Conservation (phyloP, 1,140 invertebrate species). For the Cryptotermes secundus region DNA sequence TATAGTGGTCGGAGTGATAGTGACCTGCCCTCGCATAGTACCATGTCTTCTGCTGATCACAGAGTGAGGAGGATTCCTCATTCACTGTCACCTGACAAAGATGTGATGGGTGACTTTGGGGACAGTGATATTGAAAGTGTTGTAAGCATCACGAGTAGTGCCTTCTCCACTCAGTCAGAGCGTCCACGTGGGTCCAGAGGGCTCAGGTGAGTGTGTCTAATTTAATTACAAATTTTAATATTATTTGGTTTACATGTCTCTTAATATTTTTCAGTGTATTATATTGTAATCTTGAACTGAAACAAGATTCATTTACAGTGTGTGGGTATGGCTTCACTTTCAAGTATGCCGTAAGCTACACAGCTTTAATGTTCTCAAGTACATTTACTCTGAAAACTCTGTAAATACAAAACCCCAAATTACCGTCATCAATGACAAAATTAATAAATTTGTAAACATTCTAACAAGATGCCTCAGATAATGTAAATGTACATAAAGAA, state of each 20-base stretch:
- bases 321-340: too few relatives aligned
- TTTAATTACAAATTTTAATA: too few relatives aligned
- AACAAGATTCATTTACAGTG: too few relatives aligned
- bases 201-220: slow-evolving; percentile 55
- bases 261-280: too few relatives aligned
- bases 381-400: too few relatives aligned
- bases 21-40: slow-evolving; percentile 61
- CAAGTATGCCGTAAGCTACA: too few relatives aligned
- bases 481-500: too few relatives aligned
- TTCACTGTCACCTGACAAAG: slow-evolving; percentile 67
- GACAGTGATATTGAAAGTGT: slow-evolving; percentile 90
- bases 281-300: too few relatives aligned
- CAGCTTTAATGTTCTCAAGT: too few relatives aligned
- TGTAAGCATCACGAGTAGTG: slow-evolving; percentile 82
- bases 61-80: slow-evolving; percentile 43
- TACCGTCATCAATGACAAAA: background rate
- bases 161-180: slow-evolving; percentile 90
- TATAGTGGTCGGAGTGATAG: slow-evolving; percentile 80
- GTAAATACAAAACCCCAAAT: too few relatives aligned
- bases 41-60: slow-evolving; percentile 38
- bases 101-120: slow-evolving; percentile 66
- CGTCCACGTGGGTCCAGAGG: slow-evolving; percentile 71
- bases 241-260: too few relatives aligned
- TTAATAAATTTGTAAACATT: background rate
- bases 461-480: background rate